Evolutionary conservation across 2,888 invertebrate species (phyloP).

Genomic region (Rapana venosa): DNA sequence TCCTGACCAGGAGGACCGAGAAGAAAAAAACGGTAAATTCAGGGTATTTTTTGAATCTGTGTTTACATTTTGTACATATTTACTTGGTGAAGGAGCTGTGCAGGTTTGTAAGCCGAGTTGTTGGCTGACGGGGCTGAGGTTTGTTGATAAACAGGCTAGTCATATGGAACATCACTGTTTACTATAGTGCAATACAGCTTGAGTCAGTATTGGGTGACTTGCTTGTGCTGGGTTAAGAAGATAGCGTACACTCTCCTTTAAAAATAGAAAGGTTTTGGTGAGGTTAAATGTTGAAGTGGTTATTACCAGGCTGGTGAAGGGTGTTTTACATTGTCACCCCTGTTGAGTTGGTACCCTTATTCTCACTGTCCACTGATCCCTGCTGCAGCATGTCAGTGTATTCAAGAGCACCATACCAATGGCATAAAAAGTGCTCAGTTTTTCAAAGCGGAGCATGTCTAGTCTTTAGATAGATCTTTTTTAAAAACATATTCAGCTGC

Average conservation of each 20-base stretch:
- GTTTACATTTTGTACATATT: not conserved
- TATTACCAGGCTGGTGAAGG: not conserved
- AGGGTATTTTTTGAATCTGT: not conserved
- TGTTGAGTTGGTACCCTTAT: no score
- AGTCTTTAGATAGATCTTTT: no score
- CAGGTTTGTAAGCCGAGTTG: not conserved
- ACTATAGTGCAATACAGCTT: constrained; percentile 11
- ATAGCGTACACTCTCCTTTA: not conserved
- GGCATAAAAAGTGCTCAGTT: no score
- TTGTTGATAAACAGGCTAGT: constrained; percentile 1
- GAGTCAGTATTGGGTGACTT: not conserved
- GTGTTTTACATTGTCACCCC: not conserved
- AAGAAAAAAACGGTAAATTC: not conserved
- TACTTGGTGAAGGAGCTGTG: not conserved
- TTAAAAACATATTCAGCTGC: no score
- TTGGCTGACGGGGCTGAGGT: not conserved
- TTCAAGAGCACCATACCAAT: no score
- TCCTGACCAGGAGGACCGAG: not conserved
- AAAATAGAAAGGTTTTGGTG: not conserved
- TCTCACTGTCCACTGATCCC: no score
- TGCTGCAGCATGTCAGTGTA: no score
- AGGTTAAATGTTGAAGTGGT: not conserved
- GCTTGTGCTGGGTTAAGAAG: not conserved
- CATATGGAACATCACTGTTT: not conserved
- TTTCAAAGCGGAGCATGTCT: no score